These are phyloP conservation scores for Sinocyclocheilus anshuiensis DNA, from an alignment of 2,113 vertebrate species.

Conservation along the genomic window DNA sequence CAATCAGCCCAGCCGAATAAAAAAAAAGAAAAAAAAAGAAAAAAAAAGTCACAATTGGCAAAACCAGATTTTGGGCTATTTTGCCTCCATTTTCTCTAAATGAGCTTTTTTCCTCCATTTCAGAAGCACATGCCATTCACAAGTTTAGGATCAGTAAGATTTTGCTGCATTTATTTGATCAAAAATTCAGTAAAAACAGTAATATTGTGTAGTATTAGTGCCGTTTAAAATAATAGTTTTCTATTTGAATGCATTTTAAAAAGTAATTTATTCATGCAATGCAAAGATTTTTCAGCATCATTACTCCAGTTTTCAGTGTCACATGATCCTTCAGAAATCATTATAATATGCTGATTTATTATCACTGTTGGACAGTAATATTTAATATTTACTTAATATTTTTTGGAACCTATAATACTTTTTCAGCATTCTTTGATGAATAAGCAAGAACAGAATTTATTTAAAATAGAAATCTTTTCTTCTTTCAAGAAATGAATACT, in stretches of 20 bases:
- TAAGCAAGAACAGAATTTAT: no score
- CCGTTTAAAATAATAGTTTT: no score
- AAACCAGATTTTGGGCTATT: background rate
- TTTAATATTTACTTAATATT: background rate
- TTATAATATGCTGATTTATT: no score
- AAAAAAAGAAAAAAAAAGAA: background rate
- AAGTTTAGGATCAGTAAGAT: no score
- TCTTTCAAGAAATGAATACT: no score
- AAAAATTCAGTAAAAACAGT: no score
- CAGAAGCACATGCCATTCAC: background rate
- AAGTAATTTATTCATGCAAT: no score
- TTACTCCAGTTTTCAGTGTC: background rate
- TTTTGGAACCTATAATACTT: background rate
- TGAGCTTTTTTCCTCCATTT: background rate
- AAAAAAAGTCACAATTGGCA: background rate
- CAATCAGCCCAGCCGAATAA: background rate
- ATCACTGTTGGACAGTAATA: background rate
- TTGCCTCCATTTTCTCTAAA: background rate
- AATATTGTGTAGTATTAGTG: no score
- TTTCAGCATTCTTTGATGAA: background rate
- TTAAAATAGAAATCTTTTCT: no score
- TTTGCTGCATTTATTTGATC: no score
- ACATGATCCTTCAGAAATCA: background rate
- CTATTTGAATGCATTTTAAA: no score
- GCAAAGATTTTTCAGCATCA: no score